Evolutionary conservation across 2,888 invertebrate species (phyloP), one percentile per base, ranked within the genome.

Genomic region (Cerceris ruficornis): DNA sequence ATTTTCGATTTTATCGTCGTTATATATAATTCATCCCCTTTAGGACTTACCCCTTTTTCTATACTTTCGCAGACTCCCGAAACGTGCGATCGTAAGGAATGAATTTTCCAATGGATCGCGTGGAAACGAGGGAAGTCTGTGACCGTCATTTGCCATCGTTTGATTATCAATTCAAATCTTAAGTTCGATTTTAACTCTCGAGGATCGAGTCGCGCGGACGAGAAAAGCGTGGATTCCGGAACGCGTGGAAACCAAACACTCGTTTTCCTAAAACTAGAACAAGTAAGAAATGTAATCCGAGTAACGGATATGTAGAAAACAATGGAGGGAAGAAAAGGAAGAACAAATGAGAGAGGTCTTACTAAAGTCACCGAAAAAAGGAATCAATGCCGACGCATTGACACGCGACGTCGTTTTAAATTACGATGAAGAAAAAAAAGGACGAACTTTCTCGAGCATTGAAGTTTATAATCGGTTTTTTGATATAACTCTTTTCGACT

Each of bases 381-480:
- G 59, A 73, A 76, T 58, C 57, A 76, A 71, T 67, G 52, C 65
- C 46, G 75, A 75, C 76, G 52, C 62, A 67, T 52, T 72, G 58
- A 65, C 46, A 71, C n/a, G n/a, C n/a, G n/a, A n/a, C 77, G 74
- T 60, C 28, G 69, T 77, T 74, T 75, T 74, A 67, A 67, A 57
- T 58, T 28, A 28, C 4, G 15, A 13, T 6, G 50, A 69, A 17
- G 54, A 55, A 55, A 61, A 58, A 57, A 52, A 42, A 13, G 17
- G 41, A 58, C 71, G 42, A 57, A 69, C 73, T 80, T 78, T 78
- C 79, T 81, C 76, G 75, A 87, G 79, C 79, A 60, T 66, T 69
- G 61, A 82, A 77, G 85, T 88, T 90, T 89, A 82, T 87, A 88
- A 89, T 86, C 84, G 80, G 81, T 88, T 89, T 88, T 89, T 90